Base-by-base conservation (phyloP, 2,113 vertebrate species). In the Cyanoramphus novaezelandiae region DNA sequence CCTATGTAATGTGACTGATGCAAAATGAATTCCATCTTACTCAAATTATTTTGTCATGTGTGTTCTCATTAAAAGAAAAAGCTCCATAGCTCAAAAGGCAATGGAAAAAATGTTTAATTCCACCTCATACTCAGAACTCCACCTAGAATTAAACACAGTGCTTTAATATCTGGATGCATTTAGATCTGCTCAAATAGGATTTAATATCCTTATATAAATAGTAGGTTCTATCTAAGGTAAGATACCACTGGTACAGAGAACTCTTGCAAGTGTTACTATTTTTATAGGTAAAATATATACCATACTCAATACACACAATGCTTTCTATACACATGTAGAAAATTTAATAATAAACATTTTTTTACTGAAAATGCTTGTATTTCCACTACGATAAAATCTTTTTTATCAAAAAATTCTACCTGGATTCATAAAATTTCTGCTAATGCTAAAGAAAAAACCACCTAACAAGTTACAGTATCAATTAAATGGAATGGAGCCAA, bases 131-230 rank as follows among this genome's bases (percentile, higher is more conserved):
- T 46, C 53, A 39, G 59, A 86, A 53, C 25, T 65, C 53, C 37
- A 71, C 46, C 59, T 86, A 44, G 29, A 90, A 88, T 83, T 79
- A 91, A 95, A 95, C n/a, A 62, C 12, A 60, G 17, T 59, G 57
- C n/a, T 79, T 76, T 89, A 92, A 75, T 87, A 87, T 31, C 39
- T 87, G 28, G 46, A 89, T 87, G 49, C 46, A 67, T 65, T 74
- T 88, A 35, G 19, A 82, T 23, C 63, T 74, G 35, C 31, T 67
- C 53, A 72, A 90, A 74, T 17, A 74, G 41, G 46, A 70, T 60
- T 92, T 53, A 67, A 64, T 74, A 90, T 53, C 77, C 57, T 76
- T 64, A 69, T 77, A 60, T 41, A 92, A 93, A 90, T 20, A 96
- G 37, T 27, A 67, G 87, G 39, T 39, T 55, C 47, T 60, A 25